Percentiles rank a stretch among this genome's conserved stretches.
Conservation (phyloP, 2,113 vertebrate species). For the Arvicanthis niloticus region DNA sequence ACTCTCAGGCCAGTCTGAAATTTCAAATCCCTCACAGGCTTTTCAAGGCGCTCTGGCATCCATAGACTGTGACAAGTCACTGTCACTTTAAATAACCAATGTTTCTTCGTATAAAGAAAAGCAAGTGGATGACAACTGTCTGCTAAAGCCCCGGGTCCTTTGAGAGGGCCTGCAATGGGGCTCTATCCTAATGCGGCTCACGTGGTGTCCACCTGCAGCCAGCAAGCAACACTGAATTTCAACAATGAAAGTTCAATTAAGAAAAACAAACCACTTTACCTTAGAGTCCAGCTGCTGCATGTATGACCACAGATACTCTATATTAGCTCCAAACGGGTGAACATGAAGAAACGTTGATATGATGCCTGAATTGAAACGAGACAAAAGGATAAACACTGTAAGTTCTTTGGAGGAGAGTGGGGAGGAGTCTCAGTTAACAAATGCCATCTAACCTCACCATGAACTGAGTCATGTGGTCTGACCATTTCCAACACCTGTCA, state of each 20-base stretch:
- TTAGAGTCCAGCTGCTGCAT: slow-evolving; percentile 96
- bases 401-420: slow-evolving; percentile 40
- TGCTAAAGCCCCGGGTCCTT: background rate
- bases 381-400: slow-evolving; percentile 75
- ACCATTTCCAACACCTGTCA: slow-evolving; percentile 63
- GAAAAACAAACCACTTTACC: slow-evolving; percentile 87
- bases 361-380: slow-evolving; percentile 89
- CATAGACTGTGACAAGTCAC: slow-evolving; percentile 46
- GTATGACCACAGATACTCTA: slow-evolving; percentile 98
- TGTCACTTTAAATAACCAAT: slow-evolving; percentile 62
- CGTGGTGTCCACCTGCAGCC: slow-evolving; percentile 52
- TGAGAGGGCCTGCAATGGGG: slow-evolving; percentile 61
- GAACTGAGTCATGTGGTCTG: slow-evolving; percentile 45
- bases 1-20: background rate
- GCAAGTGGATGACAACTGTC: background rate
- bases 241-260: slow-evolving; percentile 72
- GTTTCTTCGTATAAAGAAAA: slow-evolving; percentile 65
- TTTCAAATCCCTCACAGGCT: slow-evolving; percentile 37
- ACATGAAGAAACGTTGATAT: slow-evolving; percentile 98
- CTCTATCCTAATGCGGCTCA: slow-evolving; percentile 58
- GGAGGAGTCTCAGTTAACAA: slow-evolving; percentile 28
- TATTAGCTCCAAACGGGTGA: slow-evolving; percentile 98
- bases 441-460: background rate
- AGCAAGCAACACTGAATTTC: slow-evolving; percentile 58
- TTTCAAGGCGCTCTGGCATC: slow-evolving; percentile 69